phyloP scores from a whole-genome alignment of 2,113 vertebrate species.

The Cyanoramphus novaezelandiae region DNA sequence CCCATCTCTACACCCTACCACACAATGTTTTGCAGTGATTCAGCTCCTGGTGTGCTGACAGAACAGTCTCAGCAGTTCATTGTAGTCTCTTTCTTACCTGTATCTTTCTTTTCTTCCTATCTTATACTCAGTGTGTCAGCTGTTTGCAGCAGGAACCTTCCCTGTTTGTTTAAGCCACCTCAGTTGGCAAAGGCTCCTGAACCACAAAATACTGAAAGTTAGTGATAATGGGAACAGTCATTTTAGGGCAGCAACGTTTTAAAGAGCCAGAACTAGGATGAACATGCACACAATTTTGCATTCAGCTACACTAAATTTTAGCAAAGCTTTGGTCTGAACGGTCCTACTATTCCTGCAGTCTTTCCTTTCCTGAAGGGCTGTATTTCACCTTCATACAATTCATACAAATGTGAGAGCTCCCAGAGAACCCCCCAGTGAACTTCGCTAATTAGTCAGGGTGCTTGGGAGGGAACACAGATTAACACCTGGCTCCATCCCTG shows the following conservation, averaged over 20 bases:
- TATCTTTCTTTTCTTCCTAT: not conserved
- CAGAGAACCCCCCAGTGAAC: not conserved
- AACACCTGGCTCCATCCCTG: slow-evolving; percentile 8
- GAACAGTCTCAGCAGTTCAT: not conserved
- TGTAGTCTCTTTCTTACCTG: not conserved
- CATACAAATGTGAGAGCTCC: not conserved
- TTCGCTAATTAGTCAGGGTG: not conserved
- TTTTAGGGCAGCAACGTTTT: not conserved
- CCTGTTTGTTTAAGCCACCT: not conserved
- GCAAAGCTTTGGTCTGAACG: not conserved
- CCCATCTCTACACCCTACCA: not conserved
- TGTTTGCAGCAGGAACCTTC: not conserved
- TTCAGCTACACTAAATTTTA: not conserved
- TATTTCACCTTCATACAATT: not conserved
- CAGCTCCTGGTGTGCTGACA: not conserved
- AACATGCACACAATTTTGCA: not conserved
- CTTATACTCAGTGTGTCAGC: not conserved
- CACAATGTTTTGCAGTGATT: not conserved
- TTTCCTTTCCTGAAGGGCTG: not conserved
- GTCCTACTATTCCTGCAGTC: not conserved
- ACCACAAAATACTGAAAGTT: not conserved
- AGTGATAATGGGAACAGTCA: not conserved
- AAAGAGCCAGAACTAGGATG: not conserved
- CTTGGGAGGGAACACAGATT: not conserved
- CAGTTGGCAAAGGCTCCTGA: not conserved